Conservation (phyloP, 2,888 invertebrate species). For the Sarcophaga variegata region DNA sequence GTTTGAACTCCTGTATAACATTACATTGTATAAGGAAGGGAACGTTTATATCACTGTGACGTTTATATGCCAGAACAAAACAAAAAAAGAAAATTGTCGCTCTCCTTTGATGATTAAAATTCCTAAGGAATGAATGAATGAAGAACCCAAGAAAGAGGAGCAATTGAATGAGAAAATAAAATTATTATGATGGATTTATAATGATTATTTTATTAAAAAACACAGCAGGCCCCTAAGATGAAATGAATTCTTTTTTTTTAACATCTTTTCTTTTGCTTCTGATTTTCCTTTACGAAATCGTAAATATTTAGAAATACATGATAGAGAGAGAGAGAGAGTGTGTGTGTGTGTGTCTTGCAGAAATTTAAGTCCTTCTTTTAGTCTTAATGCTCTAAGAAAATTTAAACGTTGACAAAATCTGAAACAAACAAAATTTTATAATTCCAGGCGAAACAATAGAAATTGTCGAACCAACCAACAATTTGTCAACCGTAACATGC, state of each 20-base stretch:
- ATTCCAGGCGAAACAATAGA: conserved; percentile 54
- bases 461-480: conserved; percentile 37
- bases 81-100: conserved; percentile 71
- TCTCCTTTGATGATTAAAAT: conserved; percentile 77
- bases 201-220: conserved; percentile 82
- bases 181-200: conserved; percentile 81
- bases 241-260: no score
- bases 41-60: conserved; percentile 4
- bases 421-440: conserved; percentile 60
- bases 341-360: background rate
- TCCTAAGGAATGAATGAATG: background rate
- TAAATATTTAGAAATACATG: background rate
- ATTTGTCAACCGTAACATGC: conserved; percentile 61
- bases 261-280: conserved; percentile 9
- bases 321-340: background rate
- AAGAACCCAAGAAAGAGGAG: conserved; percentile 71
- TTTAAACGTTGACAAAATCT: conserved; percentile 57
- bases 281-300: background rate
- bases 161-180: conserved; percentile 43
- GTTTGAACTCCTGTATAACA: conserved; percentile 35
- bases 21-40: background rate
- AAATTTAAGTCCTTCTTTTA: conserved; percentile 52
- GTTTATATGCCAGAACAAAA: conserved; percentile 49
- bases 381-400: conserved; percentile 26
- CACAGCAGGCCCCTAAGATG: conserved; percentile 72